These are phyloP conservation scores for Sorex maritimensis DNA, from an alignment of 2,797 vertebrate species.

Conservation along the genomic window DNA sequence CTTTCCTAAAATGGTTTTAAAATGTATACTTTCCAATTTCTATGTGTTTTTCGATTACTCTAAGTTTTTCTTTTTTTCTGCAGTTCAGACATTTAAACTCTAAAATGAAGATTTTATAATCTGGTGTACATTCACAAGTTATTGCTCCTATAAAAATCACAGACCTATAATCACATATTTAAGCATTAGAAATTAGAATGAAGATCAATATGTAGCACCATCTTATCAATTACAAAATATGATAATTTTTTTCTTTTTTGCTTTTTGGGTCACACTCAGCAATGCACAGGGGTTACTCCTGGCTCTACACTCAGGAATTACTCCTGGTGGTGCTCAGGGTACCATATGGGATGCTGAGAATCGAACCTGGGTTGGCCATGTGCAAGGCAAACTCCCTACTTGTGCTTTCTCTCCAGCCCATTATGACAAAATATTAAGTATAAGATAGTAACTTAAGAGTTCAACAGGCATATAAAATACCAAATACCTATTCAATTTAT, in stretches of 20 bases:
- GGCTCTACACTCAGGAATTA: too few species aligned
- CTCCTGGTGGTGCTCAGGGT: too few species aligned
- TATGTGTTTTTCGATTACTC: not conserved
- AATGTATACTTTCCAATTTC: constrained; percentile 16
- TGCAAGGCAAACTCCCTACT: too few species aligned
- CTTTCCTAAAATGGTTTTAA: constrained; percentile 23
- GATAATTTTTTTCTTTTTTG: too few species aligned
- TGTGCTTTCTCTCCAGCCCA: too few species aligned
- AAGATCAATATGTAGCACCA: not conserved
- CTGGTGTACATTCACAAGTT: constrained; percentile 27
- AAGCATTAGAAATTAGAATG: not conserved
- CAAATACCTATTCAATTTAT: not conserved
- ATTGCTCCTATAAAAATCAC: not conserved
- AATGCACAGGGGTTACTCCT: too few species aligned
- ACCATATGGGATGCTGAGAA: too few species aligned
- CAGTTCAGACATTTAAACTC: constrained; percentile 43
- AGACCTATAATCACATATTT: not conserved
- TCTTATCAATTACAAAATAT: constrained; percentile 47
- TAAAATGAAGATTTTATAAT: constrained; percentile 42
- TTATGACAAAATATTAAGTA: not conserved
- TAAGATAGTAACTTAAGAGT: constrained; percentile 45
- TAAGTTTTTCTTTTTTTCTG: not conserved
- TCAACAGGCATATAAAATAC: constrained; percentile 36
- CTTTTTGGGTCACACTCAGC: too few species aligned
- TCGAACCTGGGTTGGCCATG: too few species aligned